Evolutionary conservation across 2,113 vertebrate genomes (phyloP), one percentile per base, ranked within the genome.

Genomic region (Vulpes lagopus): DNA sequence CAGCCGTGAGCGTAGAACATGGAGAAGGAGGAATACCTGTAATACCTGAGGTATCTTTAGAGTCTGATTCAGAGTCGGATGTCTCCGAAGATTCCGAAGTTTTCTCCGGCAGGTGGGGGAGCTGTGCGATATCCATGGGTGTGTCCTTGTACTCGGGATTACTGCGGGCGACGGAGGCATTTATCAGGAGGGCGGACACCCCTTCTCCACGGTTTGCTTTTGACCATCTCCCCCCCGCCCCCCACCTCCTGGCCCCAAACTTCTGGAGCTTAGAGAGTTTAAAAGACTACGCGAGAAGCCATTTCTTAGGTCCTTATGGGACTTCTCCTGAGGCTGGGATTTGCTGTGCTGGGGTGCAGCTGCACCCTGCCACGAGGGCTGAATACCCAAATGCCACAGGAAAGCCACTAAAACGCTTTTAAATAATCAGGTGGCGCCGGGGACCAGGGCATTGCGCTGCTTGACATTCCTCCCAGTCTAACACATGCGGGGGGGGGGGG

Each of bases 1-100:
- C 69, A 30, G 32, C 60, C 43, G 1, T 55, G 35, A 84, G 25
- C 32, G 23, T 43, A 94, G 87, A 98, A 90, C 82, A 97, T 73
- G 89, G 89, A 96, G 87, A 94, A 78, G 67, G 25, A 84, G 74
- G 90, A 96, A 73, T 97, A 93, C 97, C 95, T 98, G 92, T 84
- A 83, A 98, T 99, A 99, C 99, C 99, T 98, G 99, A 99, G 99
- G 99, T 99, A 98, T 99, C 99, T 99, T 99, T 99, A 97, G 99
- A 99, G 97, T 99, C 99, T 0, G 99, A 99, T 96, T 99, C 99
- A 0, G 99, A 99, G 98, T 99, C 99, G 0, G 99, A 99, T 8
- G 99, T 99, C 98, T 99, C 99, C 0, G 99, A 99, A 92, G 99
- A 99, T 98, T 99, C 99, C 0, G 99, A 99, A 22, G 99, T 99